A percentile compares a stretch with the other conserved stretches of the same genome.
These are phyloP conservation scores for Denticeps clupeoides DNA, from an alignment of 2,797 vertebrate species.

Conservation along the genomic window DNA sequence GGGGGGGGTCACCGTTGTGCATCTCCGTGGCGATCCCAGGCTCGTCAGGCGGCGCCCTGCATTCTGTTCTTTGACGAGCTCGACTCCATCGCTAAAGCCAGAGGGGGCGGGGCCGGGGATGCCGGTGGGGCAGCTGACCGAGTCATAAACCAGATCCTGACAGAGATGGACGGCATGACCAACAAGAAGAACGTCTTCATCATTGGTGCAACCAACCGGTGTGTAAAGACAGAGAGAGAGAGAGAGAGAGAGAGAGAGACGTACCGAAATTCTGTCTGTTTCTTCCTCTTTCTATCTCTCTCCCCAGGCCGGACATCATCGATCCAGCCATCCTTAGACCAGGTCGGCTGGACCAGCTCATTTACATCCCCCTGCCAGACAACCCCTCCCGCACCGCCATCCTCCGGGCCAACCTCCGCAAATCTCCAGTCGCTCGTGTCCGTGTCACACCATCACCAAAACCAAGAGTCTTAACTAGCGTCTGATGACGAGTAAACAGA, in stretches of 20 bases:
- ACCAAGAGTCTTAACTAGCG: too few relatives aligned
- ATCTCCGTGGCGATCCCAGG: too few relatives aligned
- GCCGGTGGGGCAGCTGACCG: conserved; percentile 90
- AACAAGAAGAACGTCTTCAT: conserved; percentile 49
- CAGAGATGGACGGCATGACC: conserved; percentile 82
- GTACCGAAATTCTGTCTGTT: not conserved
- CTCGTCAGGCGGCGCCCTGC: conserved; percentile 89
- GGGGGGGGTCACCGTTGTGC: not conserved
- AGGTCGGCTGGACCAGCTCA: conserved; percentile 43
- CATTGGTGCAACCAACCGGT: conserved; percentile 49
- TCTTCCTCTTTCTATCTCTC: too few relatives aligned
- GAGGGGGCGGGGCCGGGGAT: conserved; percentile 87
- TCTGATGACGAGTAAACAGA: too few relatives aligned
- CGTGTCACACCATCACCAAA: not conserved
- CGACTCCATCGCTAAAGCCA: conserved; percentile 94
- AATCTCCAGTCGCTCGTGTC: conserved; percentile 42
- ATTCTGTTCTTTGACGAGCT: conserved; percentile 95
- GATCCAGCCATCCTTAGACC: conserved; percentile 47
- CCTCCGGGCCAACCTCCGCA: conserved; percentile 42
- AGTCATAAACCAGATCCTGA: conserved; percentile 96
- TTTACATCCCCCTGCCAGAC: conserved; percentile 47
- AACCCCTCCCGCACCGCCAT: conserved; percentile 35
- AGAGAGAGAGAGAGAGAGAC: too few relatives aligned
- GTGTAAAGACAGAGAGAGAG: too few relatives aligned
- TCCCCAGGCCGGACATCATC: conserved; percentile 43